Evolutionary conservation across 2,797 vertebrate genomes (phyloP).

Genomic region (Gymnoscopelus braueri): DNA sequence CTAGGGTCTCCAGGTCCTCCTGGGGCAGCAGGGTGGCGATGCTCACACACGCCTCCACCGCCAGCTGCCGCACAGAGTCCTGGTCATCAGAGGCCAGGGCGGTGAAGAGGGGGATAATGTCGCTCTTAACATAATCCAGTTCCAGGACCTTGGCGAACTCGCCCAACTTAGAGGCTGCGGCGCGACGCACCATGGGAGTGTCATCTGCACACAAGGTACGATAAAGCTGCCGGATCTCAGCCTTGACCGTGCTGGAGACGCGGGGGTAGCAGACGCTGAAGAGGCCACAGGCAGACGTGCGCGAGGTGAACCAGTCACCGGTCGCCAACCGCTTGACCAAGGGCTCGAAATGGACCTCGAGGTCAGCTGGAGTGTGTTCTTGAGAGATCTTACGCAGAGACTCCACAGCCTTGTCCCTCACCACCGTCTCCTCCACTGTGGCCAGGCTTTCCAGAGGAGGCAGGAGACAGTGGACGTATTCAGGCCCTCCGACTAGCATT

Average conservation of each 20-base stretch:
- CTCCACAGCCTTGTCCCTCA: conserved; percentile 88
- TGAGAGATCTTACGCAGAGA: conserved; percentile 88
- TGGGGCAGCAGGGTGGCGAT: conserved; percentile 89
- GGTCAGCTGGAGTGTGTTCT: conserved; percentile 88
- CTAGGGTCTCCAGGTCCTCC: conserved; percentile 88
- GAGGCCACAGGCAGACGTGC: conserved; percentile 88
- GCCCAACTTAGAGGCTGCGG: conserved; percentile 87
- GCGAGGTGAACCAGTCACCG: conserved; percentile 91
- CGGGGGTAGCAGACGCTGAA: conserved; percentile 89
- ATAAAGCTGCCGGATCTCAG: conserved; percentile 89
- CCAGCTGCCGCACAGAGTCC: conserved; percentile 90
- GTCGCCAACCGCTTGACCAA: conserved; percentile 88
- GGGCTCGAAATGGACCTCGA: conserved; percentile 89
- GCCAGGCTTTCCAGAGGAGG: conserved; percentile 88
- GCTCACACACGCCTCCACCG: conserved; percentile 91
- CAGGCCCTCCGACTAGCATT: conserved; percentile 86
- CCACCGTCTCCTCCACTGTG: conserved; percentile 89
- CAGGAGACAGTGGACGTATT: conserved; percentile 88
- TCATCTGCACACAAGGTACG: conserved; percentile 88
- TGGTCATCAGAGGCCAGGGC: conserved; percentile 88
- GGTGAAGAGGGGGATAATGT: conserved; percentile 89
- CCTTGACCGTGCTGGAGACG: conserved; percentile 87
- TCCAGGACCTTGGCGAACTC: conserved; percentile 90
- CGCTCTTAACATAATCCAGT: conserved; percentile 88
- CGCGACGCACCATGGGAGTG: conserved; percentile 89